A percentile compares a stretch with the other conserved stretches of the same genome.
Evolutionary conservation across 2,797 vertebrate species (phyloP).

Genomic region (Cryptoblepharus egeriae): DNA sequence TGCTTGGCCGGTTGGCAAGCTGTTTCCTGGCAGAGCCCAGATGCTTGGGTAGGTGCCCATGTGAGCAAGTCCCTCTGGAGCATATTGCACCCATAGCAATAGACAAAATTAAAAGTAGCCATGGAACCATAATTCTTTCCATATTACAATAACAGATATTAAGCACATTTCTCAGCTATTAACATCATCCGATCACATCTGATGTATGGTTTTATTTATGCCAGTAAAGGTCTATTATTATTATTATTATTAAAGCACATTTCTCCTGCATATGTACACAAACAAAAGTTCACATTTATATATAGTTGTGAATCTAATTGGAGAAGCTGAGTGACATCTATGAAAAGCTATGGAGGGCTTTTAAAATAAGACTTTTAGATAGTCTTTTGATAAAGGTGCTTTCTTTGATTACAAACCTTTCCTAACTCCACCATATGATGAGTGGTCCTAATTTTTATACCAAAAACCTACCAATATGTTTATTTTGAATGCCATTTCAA

Average conservation of each 20-base stretch:
- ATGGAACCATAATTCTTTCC: neutral
- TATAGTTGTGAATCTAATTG: neutral
- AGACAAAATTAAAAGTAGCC: neutral
- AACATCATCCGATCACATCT: no score
- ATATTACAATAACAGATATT: no score
- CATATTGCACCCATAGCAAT: neutral
- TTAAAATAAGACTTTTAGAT: neutral
- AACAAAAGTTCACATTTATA: neutral
- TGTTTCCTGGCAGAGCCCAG: constrained; percentile 7
- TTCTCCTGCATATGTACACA: no score
- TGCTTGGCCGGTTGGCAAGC: constrained; percentile 1
- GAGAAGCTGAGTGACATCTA: neutral
- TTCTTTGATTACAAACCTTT: neutral
- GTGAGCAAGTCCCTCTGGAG: neutral
- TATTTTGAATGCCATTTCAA: neutral
- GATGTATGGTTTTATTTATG: no score
- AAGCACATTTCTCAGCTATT: no score
- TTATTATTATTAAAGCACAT: no score
- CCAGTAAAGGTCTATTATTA: no score
- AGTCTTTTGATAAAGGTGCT: neutral
- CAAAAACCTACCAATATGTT: neutral
- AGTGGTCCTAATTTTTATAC: neutral
- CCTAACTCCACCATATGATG: neutral
- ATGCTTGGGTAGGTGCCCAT: neutral
- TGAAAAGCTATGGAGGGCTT: neutral